Conservation (phyloP, 1,140 invertebrate genomes). For the Goniozus legneri region DNA sequence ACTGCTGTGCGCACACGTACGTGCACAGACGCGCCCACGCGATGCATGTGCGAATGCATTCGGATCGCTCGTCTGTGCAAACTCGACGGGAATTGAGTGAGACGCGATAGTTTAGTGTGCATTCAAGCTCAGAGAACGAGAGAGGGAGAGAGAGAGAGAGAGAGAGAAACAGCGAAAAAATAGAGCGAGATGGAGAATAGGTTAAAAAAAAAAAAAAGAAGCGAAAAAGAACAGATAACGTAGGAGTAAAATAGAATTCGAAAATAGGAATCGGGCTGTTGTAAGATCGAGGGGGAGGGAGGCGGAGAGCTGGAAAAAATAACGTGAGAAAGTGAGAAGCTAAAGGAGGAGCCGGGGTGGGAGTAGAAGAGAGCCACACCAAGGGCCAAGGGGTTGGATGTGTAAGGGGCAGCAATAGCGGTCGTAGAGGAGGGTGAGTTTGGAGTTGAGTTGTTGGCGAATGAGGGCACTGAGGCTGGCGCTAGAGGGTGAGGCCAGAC, state of each 20-base stretch:
- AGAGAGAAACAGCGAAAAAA: not conserved
- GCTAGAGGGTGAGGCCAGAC: slow-evolving; percentile 48
- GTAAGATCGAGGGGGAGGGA: not conserved
- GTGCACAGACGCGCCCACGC: not conserved
- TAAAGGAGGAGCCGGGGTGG: not conserved
- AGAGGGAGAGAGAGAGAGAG: slow-evolving; percentile 1
- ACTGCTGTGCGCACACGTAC: not conserved
- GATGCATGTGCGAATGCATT: not conserved
- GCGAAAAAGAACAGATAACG: slow-evolving; percentile 3
- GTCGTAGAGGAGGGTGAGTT: slow-evolving; percentile 25
- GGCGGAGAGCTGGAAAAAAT: not conserved
- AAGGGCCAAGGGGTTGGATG: too few species aligned
- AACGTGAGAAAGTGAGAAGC: not conserved
- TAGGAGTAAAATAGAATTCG: slow-evolving; percentile 2
- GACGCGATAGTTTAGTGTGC: not conserved
- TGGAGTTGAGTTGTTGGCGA: slow-evolving; percentile 38
- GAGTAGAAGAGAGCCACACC: too few species aligned
- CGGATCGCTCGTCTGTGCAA: too few species aligned
- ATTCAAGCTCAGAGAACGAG: slow-evolving; percentile 1
- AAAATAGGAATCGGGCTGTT: too few species aligned
- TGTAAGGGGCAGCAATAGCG: not conserved
- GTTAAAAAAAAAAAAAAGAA: not conserved
- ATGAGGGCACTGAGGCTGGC: slow-evolving; percentile 39
- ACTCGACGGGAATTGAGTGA: too few species aligned
- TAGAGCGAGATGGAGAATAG: not conserved